Percentiles rank a stretch among this genome's conserved stretches.
Evolutionary conservation across 1,140 invertebrate genomes (phyloP).

Genomic region (Neomicropteryx cornuta): DNA sequence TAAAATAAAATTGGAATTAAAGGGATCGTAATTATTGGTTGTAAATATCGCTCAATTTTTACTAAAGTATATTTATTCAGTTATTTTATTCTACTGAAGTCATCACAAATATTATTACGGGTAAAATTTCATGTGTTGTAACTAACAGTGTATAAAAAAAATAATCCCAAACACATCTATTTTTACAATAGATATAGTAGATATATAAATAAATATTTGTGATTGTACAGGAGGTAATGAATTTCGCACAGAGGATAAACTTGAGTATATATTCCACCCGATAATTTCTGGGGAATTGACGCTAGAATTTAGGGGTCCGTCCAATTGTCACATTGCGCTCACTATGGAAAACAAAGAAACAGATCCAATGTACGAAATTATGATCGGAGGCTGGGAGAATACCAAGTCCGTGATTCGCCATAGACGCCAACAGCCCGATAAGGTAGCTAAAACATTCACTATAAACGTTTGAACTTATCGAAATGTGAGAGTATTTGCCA

Average conservation of each 20-base stretch:
- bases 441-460: conserved; percentile 30
- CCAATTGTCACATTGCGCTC: conserved; percentile 49
- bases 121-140: too few species aligned
- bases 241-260: conserved; percentile 41
- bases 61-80: too few species aligned
- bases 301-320: conserved; percentile 43
- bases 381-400: conserved; percentile 52
- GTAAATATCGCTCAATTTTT: too few species aligned
- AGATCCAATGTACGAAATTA: conserved; percentile 48
- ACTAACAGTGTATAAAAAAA: too few species aligned
- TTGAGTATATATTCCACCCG: conserved; percentile 46
- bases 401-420: conserved; percentile 48
- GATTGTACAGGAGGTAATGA: conserved; percentile 36
- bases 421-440: conserved; percentile 49
- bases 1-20: too few species aligned
- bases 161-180: too few species aligned
- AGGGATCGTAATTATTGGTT: too few species aligned
- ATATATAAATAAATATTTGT: too few species aligned
- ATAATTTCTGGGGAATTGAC: conserved; percentile 38
- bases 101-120: too few species aligned
- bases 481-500: too few species aligned
- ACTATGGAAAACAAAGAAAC: conserved; percentile 37
- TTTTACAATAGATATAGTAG: too few species aligned
- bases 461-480: not conserved
- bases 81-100: too few species aligned